Evolutionary conservation across 64 coral and sea anemone genomes (phyloP).

Genomic region (Montipora cactus): DNA sequence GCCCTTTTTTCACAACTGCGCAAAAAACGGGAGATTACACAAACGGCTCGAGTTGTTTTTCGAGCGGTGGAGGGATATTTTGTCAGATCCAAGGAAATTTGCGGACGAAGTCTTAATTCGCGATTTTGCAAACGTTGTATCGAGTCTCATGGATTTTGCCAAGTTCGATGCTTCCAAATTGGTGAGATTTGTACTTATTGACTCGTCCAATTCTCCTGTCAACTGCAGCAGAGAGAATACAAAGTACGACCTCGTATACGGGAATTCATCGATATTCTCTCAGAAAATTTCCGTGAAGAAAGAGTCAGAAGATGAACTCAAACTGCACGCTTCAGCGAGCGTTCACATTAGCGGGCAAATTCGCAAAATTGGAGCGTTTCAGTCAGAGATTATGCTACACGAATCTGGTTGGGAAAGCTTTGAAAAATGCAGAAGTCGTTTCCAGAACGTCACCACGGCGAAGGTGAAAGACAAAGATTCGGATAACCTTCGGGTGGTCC

Average conservation of each 20-base stretch:
- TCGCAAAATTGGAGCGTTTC: neutral
- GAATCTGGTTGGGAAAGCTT: neutral
- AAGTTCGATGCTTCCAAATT: neutral
- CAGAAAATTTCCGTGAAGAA: neutral
- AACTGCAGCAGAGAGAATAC: neutral
- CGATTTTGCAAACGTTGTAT: no score
- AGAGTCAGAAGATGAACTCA: neutral
- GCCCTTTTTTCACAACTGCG: no score
- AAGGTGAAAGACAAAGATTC: neutral
- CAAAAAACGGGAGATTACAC: no score
- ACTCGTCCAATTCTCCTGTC: neutral
- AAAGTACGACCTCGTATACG: neutral
- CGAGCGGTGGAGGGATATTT: no score
- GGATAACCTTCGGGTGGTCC: neutral
- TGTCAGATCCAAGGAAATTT: no score
- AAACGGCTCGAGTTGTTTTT: no score
- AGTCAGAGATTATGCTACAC: neutral
- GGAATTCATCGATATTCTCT: neutral
- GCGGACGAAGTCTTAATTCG: no score
- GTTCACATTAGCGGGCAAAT: neutral
- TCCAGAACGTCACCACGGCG: neutral
- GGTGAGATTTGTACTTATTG: conserved; percentile 26
- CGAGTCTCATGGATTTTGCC: no score
- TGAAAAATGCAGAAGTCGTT: neutral
- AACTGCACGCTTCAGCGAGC: neutral